Percentiles rank a stretch among this genome's conserved stretches.
phyloP scores from a whole-genome alignment of 2,797 vertebrate genomes.

The Gadopsis bispinosus region DNA sequence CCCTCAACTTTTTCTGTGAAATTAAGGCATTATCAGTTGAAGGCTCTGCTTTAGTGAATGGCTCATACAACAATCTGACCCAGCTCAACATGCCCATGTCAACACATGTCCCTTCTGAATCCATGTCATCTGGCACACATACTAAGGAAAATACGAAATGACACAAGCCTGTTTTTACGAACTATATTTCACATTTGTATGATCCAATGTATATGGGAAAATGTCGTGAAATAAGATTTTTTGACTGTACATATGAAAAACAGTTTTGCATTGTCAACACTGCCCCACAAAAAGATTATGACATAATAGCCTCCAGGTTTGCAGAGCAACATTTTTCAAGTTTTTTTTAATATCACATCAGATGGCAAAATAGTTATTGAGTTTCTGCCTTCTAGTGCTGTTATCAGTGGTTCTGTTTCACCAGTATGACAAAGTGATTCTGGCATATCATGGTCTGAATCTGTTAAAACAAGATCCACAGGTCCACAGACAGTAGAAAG shows the following conservation, averaged over 20 bases:
- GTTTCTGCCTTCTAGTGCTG: background rate
- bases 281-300: background rate
- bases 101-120: background rate
- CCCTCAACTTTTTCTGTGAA: background rate
- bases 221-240: background rate
- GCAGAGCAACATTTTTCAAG: background rate
- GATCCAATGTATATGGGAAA: conserved; percentile 62
- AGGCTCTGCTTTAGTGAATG: rapidly evolving
- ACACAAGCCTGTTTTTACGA: background rate
- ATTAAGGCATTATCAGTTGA: background rate
- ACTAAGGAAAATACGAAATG: background rate
- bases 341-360: background rate
- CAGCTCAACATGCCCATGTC: background rate
- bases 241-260: background rate
- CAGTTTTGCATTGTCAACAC: background rate
- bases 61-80: background rate
- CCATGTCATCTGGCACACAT: background rate
- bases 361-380: background rate
- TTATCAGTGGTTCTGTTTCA: background rate
- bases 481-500: background rate
- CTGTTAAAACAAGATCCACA: background rate
- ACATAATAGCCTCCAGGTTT: background rate
- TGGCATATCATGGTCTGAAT: conserved; percentile 4
- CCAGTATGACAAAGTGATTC: background rate
- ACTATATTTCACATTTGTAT: conserved; percentile 53